These are phyloP conservation scores for Toxonevra muliebris DNA, from an alignment of 2,888 invertebrate species.

Conservation along the genomic window DNA sequence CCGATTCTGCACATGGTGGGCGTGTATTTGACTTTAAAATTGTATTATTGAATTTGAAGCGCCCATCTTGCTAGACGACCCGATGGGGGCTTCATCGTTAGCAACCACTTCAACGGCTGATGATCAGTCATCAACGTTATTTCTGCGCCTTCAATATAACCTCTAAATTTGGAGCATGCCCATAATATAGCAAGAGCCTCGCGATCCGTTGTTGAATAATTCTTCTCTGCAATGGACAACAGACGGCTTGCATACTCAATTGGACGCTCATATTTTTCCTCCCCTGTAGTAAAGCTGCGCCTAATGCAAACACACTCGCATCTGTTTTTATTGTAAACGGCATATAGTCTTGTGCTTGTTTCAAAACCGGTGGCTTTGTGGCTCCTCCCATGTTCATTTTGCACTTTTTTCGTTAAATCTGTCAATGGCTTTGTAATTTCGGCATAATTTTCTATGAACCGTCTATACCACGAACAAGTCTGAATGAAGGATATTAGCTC, in stretches of 20 bases:
- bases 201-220: constrained; percentile 62
- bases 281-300: constrained; percentile 34
- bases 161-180: constrained; percentile 53
- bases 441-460: constrained; percentile 23
- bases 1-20: constrained; percentile 49
- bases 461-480: constrained; percentile 25
- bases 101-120: too few species aligned
- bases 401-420: constrained; percentile 25
- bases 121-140: constrained; percentile 61
- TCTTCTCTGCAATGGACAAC: constrained; percentile 50
- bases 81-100: too few species aligned
- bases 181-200: constrained; percentile 51
- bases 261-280: constrained; percentile 39
- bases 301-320: constrained; percentile 17
- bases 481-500: constrained; percentile 26
- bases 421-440: constrained; percentile 24
- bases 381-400: too few species aligned
- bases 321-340: constrained; percentile 25
- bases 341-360: constrained; percentile 21
- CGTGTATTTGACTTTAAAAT: constrained; percentile 57
- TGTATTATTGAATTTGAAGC: constrained; percentile 57
- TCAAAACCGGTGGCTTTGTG: constrained; percentile 3
- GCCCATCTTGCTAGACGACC: constrained; percentile 65
- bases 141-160: constrained; percentile 57
- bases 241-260: constrained; percentile 46